Evolutionary conservation across 2,797 vertebrate genomes (phyloP), one percentile per base, ranked within the genome.

Genomic region (Sebastes kiyomatsui): DNA sequence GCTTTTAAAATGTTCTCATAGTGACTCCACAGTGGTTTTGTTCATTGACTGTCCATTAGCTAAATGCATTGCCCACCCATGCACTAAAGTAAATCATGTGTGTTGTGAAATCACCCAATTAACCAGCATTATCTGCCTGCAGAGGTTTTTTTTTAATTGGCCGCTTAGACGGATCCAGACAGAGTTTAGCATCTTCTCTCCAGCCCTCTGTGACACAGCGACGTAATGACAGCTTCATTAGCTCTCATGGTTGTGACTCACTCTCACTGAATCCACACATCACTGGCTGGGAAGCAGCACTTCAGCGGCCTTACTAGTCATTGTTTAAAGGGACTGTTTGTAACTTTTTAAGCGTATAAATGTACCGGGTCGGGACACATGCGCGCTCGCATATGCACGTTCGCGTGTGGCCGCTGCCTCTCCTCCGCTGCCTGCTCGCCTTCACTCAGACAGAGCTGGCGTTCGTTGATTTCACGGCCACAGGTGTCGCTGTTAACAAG

Each of bases 1-100:
- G 5, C 38, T 42, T 42, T 42, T 42, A 42, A 42, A 42, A 16
- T 16, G 38, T 42, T 42, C 38, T 42, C 38, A 42, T 42, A 42
- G 0, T 42, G 38, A 42, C 38, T 38, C 35, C 42, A 54, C 18
- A n/a, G 23, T 49, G 55, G 28, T 20, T 38, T 60, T 38, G 49
- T 56, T 56, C 33, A 18, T 68, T 46, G 16, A 18, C 23, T 27
- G 16, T 69, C 49, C 46, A 58, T 75, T 62, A 74, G 64, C 42
- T 58, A 12, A 30, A 27, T 55, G 54, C 62, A 42, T 42, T 42
- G 18, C 46, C 28, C 54, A 70, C 4, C 28, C 59, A 28, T 49
- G 79, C 72, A 59, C 46, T 35, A 56, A 75, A 69, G 49, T 75
- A 32, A 81, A 65, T 81, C 59, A 35, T 66, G 54, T 66, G 38